Conservation (phyloP, 2,113 vertebrate genomes). For the Nibea coibor region DNA sequence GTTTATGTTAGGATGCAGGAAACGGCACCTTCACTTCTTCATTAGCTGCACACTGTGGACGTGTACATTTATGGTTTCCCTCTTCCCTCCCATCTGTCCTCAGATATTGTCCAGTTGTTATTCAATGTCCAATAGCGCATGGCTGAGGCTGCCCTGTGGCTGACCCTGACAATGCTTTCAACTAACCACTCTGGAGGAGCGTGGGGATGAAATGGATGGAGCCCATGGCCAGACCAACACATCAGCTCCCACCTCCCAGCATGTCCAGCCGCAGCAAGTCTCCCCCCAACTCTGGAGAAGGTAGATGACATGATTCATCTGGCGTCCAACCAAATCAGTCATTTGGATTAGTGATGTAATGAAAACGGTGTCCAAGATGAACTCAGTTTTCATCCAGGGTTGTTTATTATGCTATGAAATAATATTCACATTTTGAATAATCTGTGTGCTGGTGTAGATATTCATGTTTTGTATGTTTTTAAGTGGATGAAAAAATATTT, state of each 20-base stretch:
- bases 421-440: constrained; percentile 13
- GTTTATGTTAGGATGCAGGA: neutral
- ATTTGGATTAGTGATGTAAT: constrained; percentile 66
- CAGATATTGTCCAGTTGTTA: constrained; percentile 47
- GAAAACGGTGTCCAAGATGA: constrained; percentile 49
- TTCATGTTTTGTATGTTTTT: neutral
- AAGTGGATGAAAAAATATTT: neutral
- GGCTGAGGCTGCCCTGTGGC: constrained; percentile 71
- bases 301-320: constrained; percentile 55
- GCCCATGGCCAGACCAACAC: constrained; percentile 68
- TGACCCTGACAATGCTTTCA: constrained; percentile 71
- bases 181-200: constrained; percentile 62
- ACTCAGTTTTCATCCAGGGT: constrained; percentile 19
- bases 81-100: neutral
- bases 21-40: neutral
- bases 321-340: constrained; percentile 39
- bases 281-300: constrained; percentile 76
- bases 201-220: constrained; percentile 77
- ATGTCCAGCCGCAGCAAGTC: constrained; percentile 80
- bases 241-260: constrained; percentile 72
- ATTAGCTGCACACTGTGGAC: neutral
- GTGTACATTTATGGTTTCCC: neutral
- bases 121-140: constrained; percentile 65
- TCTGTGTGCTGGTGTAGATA: neutral
- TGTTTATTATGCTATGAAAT: constrained; percentile 7